phyloP scores from a whole-genome alignment of 2,797 vertebrate genomes.

The Gadopsis marmoratus region DNA sequence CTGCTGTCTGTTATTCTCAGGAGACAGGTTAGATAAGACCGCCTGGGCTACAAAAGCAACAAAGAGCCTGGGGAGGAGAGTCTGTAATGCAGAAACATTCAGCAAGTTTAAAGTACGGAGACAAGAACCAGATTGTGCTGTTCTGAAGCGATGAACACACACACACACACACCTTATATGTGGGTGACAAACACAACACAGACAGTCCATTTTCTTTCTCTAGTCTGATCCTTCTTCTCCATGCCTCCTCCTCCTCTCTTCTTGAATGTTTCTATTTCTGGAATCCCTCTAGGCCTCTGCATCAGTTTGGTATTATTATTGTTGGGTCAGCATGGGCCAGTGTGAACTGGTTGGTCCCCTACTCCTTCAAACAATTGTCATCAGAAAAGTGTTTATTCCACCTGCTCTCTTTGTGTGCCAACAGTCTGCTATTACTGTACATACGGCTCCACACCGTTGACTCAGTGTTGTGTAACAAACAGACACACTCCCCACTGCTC shows the following conservation, averaged over 20 bases:
- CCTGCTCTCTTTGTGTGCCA: constrained; percentile 54
- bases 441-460: constrained; percentile 58
- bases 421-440: constrained; percentile 63
- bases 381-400: constrained; percentile 49
- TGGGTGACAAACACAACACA: constrained; percentile 73
- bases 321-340: constrained; percentile 46
- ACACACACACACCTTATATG: constrained; percentile 34
- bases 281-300: constrained; percentile 59
- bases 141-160: constrained; percentile 47
- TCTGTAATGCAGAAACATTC: constrained; percentile 64
- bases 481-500: constrained; percentile 39
- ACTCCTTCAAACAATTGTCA: constrained; percentile 27
- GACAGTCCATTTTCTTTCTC: constrained; percentile 55
- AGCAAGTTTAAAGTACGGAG: constrained; percentile 62
- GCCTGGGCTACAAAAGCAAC: constrained; percentile 72
- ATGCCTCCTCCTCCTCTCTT: constrained; percentile 48
- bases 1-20: constrained; percentile 51
- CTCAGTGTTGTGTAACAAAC: constrained; percentile 75
- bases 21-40: constrained; percentile 78
- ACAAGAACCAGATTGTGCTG: constrained; percentile 51
- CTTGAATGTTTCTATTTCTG: constrained; percentile 67
- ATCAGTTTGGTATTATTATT: constrained; percentile 55
- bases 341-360: constrained; percentile 37
- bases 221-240: constrained; percentile 50
- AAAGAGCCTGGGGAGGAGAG: constrained; percentile 63